Evolutionary conservation across 2,797 vertebrate species (phyloP), one percentile per base, ranked within the genome.

Genomic region (Sebastes paucispinis): DNA sequence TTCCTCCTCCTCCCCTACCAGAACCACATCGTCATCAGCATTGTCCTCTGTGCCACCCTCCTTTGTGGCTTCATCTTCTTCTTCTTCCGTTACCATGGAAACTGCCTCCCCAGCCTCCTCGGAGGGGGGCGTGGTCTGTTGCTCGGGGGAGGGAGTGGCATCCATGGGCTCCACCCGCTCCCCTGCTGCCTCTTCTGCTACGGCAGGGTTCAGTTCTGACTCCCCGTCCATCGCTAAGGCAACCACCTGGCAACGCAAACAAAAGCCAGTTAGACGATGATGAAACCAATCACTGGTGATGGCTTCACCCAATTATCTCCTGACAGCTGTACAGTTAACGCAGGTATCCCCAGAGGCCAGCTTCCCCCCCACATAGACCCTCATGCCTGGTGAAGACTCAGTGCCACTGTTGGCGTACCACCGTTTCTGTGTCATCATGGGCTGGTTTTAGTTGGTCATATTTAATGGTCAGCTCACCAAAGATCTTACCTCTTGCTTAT

Each of bases 11-110:
- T 98, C 97, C 90, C 83, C 94, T 7, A 99, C 97, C 73, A 99
- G 96, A 80, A 99, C 98, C 81, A 99, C 98, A 60, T 99, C 98
- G 54, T 99, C 98, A 0, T 99, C 98, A 0, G 98, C 97, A 76
- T 98, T 97, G 91, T 98, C 97, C 90, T 92, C 93, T 60, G 95
- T 62, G 77, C 94, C 79, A 0, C 88, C 85, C 77, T 92, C 88
- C 81, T 90, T 86, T 76, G 89, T 79, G 84, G 87, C 63, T 73
- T 52, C 89, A 13, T 92, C 88, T 65, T 59, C 92, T 67, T 90
- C 88, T 77, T 70, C 92, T 88, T 59, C 50, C 2, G 96, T 92
- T 87, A 88, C 91, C 95, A 92, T 96, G 89, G 95, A 95, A 88
- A 87, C 96, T 81, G 93, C 93, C 90, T 95, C 96, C 94, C 95